phyloP scores from a whole-genome alignment of 2,888 invertebrate genomes.

The Elgonia sp. region DNA sequence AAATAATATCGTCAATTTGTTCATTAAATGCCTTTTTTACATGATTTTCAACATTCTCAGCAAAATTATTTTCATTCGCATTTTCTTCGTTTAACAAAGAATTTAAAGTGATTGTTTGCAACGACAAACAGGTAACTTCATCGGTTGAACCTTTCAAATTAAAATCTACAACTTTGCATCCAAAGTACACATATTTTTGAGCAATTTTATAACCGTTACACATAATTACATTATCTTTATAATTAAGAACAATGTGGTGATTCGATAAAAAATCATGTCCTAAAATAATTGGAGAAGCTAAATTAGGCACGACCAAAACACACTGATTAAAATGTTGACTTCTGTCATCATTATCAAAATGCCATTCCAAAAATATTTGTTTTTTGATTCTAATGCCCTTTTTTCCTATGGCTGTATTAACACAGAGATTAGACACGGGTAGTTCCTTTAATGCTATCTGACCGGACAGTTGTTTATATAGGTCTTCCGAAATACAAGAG shows the following conservation, averaged over 20 bases:
- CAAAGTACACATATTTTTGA: no score
- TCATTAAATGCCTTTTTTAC: background rate
- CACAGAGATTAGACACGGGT: background rate
- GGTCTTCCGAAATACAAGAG: background rate
- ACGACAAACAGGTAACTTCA: no score
- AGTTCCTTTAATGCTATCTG: background rate
- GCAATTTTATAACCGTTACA: background rate
- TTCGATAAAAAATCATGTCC: constrained; percentile 2
- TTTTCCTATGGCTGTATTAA: background rate
- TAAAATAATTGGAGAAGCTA: background rate
- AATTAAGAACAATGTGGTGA: background rate
- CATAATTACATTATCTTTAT: background rate
- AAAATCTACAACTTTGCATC: no score
- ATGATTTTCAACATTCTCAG: no score
- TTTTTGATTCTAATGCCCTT: background rate
- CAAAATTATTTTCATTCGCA: no score
- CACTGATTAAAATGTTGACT: background rate
- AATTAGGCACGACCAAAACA: background rate
- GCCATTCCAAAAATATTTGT: background rate
- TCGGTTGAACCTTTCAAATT: no score
- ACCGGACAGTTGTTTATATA: background rate
- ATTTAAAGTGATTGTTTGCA: no score
- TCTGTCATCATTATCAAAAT: background rate
- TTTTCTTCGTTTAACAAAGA: no score
- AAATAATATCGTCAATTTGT: background rate